Conservation (phyloP, 1,140 invertebrate species). For the Drosophila santomea region DNA sequence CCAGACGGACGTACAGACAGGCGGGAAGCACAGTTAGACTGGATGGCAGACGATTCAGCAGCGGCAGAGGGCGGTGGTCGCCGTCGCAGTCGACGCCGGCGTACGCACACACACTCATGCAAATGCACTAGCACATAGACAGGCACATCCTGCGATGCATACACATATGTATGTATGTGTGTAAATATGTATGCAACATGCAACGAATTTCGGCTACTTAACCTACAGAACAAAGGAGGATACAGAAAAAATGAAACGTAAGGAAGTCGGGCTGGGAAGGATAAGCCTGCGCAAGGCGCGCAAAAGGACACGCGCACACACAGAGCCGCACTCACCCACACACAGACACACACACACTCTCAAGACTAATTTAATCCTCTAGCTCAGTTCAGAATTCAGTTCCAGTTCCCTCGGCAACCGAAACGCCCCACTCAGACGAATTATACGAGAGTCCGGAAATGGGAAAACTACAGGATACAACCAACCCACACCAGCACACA, state of each 20-base stretch:
- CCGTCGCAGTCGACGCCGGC: constrained; percentile 26
- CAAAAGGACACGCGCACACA: constrained; percentile 45
- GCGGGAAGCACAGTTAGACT: constrained; percentile 71
- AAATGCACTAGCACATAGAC: constrained; percentile 13
- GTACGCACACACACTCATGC: constrained; percentile 23
- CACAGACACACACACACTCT: constrained; percentile 2
- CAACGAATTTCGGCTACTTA: constrained; percentile 72
- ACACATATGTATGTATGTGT: constrained; percentile 8
- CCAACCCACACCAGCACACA: constrained; percentile 19
- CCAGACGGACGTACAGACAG: constrained; percentile 34
- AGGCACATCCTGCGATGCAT: constrained; percentile 10
- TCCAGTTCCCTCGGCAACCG: constrained; percentile 42
- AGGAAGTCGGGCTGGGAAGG: constrained; percentile 29
- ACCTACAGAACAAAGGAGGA: constrained; percentile 69
- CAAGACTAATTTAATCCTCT: constrained; percentile 58
- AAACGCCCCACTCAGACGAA: constrained; percentile 46
- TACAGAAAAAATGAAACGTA: constrained; percentile 62
- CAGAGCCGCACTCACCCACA: constrained; percentile 6
- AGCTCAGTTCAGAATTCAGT: constrained; percentile 44
- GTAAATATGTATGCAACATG: constrained; percentile 57
- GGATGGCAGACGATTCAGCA: constrained; percentile 71
- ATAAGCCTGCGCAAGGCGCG: constrained; percentile 54
- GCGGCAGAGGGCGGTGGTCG: constrained; percentile 82
- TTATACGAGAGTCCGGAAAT: constrained; percentile 54
- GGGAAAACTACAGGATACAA: constrained; percentile 50